These are phyloP conservation scores for Panurus biarmicus DNA, from an alignment of 2,113 vertebrate genomes.

Conservation along the genomic window DNA sequence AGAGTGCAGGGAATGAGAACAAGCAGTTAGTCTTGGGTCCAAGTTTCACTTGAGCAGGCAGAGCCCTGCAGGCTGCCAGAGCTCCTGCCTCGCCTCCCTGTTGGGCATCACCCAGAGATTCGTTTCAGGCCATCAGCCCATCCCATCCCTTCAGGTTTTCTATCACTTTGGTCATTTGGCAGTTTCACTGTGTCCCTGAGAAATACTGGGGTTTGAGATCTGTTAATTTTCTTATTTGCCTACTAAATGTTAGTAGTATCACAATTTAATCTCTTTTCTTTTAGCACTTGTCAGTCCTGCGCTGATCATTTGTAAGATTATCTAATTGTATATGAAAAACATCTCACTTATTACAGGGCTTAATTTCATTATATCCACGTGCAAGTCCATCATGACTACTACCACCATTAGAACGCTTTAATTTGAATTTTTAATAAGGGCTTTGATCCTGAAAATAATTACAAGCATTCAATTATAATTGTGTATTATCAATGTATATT, in stretches of 20 bases:
- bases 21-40: neutral
- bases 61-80: too few relatives aligned
- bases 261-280: neutral
- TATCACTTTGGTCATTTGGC: neutral
- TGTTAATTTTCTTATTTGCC: neutral
- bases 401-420: neutral
- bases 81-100: neutral
- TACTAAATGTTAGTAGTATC: neutral
- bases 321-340: constrained; percentile 25
- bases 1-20: neutral
- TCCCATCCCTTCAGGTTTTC: neutral
- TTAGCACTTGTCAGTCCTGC: neutral
- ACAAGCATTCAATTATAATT: constrained; percentile 18
- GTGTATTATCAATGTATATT: neutral
- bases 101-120: neutral
- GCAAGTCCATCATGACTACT: constrained; percentile 28
- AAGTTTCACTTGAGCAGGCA: neutral
- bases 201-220: neutral
- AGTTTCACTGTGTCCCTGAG: neutral
- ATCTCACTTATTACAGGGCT: neutral
- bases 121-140: neutral
- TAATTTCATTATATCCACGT: neutral
- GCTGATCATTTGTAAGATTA: neutral
- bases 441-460: constrained; percentile 54
- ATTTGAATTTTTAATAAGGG: constrained; percentile 33